Evolutionary conservation across 2,888 invertebrate species (phyloP).

Genomic region (Catocala sponsa): DNA sequence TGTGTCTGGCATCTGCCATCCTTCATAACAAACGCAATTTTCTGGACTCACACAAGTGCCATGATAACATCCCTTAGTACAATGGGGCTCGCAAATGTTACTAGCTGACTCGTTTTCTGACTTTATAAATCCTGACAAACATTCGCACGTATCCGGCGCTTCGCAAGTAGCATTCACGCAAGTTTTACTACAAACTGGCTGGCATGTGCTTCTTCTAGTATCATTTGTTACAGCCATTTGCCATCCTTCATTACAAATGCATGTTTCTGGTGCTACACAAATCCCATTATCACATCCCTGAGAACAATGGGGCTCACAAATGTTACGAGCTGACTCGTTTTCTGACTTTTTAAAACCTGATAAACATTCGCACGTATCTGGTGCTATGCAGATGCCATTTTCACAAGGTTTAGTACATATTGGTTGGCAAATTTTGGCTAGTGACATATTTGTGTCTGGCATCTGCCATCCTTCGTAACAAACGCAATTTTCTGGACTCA

Average conservation of each 20-base stretch:
- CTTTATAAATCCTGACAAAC: conserved; percentile 15
- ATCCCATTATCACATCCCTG: conserved; percentile 13
- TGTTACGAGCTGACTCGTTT: no score
- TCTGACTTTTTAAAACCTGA: conserved; percentile 10
- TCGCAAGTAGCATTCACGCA: conserved; percentile 22
- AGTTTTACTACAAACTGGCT: conserved; percentile 25
- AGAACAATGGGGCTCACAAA: conserved; percentile 9
- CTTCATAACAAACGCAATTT: conserved; percentile 15
- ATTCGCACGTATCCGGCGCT: conserved; percentile 32
- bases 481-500: conserved; percentile 26
- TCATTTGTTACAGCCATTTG: background rate
- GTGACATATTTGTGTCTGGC: background rate
- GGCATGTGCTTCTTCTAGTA: conserved; percentile 16
- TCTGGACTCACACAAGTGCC: conserved; percentile 28
- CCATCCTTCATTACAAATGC: conserved; percentile 19
- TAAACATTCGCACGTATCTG: conserved; percentile 27
- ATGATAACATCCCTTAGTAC: conserved; percentile 20
- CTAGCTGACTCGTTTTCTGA: background rate
- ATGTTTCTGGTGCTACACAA: conserved; percentile 16
- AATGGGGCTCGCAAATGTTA: conserved; percentile 21
- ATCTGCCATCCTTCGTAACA: conserved; percentile 31
- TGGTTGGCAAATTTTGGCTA: conserved; percentile 19
- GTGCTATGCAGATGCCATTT: conserved; percentile 21
- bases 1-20: conserved; percentile 6
- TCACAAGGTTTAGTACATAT: conserved; percentile 18